Base-by-base conservation (phyloP, 2,797 vertebrate genomes). In the Pipistrellus pygmaeus region DNA sequence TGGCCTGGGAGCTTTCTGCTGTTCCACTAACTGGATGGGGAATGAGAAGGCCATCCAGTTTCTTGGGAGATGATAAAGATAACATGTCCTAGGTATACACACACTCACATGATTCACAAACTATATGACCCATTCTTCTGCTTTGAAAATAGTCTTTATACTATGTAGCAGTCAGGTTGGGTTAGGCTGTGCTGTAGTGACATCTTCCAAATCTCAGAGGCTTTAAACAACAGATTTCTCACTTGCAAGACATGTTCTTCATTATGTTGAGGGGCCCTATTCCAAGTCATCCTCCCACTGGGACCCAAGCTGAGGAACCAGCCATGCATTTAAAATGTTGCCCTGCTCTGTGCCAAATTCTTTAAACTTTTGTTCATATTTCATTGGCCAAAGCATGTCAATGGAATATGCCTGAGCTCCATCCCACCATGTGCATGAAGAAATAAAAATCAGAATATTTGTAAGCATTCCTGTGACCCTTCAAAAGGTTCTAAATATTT, bases 191-290 rank as follows among this genome's bases (percentile, higher is more conserved):
- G 4, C 69, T 60, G 1, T 13, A 17, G 30, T 82, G 71, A 64
- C 51, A 73, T 25, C n/a, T 38, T 35, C 6, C 73, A 87, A 51
- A 88, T 46, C 8, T 64, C 60, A 18, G 25, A 11, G 23, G n/a
- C 85, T 60, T 73, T 85, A 77, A 44, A 60, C 11, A 46, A 77
- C 27, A 57, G 57, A 20, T 41, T 72, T 96, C 38, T 88, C 68
- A 71, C 30, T 32, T 62, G n/a, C 12, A 13, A 3, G 7, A 18
- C 48, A 55, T 5, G 1, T 32, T 80, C 38, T 41, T 91, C 30
- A n/a, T 77, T 69, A 35, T 11, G 6, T 32, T 86, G 53, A 38
- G 23, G n/a, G 32, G 1, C 25, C 80, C 18, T 76, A 4, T 21
- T 75, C 38, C 25, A 73, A 92, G 66, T 68, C 57, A 35, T 48